Evolutionary conservation across 2,113 vertebrate species (phyloP).

Genomic region (Tupaia chinensis): DNA sequence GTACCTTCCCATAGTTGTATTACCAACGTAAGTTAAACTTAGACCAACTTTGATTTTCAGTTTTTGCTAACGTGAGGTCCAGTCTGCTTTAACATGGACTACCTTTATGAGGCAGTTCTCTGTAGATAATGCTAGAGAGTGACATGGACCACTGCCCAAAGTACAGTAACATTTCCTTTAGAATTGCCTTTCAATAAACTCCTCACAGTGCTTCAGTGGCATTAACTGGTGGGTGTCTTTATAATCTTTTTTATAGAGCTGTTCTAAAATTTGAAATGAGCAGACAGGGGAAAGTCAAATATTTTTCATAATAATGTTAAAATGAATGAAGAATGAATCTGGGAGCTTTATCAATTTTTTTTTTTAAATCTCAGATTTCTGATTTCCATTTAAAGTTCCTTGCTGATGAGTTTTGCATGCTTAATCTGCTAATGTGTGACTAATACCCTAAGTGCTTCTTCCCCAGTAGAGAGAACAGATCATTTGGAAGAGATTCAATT

Average conservation of each 20-base stretch:
- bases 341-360: slow-evolving; percentile 2
- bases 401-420: slow-evolving; percentile 54
- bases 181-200: slow-evolving; percentile 1
- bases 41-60: neutral
- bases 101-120: neutral
- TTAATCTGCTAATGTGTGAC: slow-evolving; percentile 51
- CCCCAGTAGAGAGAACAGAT: slow-evolving; percentile 61
- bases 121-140: neutral
- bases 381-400: slow-evolving; percentile 48
- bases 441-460: slow-evolving; percentile 58
- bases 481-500: slow-evolving; percentile 76
- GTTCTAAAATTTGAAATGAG: slow-evolving; percentile 38
- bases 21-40: neutral
- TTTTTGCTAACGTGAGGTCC: neutral
- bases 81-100: neutral
- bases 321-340: neutral
- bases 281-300: neutral
- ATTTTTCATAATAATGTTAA: slow-evolving; percentile 4
- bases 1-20: neutral
- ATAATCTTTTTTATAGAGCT: neutral
- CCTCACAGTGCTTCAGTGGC: neutral
- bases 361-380: slow-evolving; percentile 41
- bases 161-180: neutral
- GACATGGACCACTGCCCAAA: neutral
- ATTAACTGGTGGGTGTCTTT: neutral